Base-by-base conservation (phyloP, 2,113 vertebrate genomes). In the Tachuris rubrigastra region DNA sequence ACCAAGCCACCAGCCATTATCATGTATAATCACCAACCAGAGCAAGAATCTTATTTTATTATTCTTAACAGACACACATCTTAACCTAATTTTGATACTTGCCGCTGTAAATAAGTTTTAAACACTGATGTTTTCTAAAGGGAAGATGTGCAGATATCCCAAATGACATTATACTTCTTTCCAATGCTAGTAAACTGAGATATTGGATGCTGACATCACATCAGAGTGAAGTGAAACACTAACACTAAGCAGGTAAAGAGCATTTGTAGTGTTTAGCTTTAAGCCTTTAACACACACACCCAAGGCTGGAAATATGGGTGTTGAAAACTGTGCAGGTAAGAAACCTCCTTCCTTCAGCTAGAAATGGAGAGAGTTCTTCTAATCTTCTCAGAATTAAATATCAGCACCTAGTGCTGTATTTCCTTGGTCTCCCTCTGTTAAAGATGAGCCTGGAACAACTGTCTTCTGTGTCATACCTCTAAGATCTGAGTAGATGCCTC, bases 131-230 rank as follows among this genome's bases (percentile, higher is more conserved):
- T 73, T 95, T 76, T 55, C 46, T 88, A 85, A 94, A 91, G 50
- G 81, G 80, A 95, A 95, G 89, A 95, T 65, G 86, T 92, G 89
- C 86, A 93, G 91, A 92, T 94, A 92, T 56, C 79, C 50, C 65
- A 95, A 94, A 96, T 88, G 39, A 91, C 60, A 96, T 86, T 80
- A 88, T 37, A 53, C n/a, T 67, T 91, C 60, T 95, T 88, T 67
- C 52, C 77, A 89, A 17, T 30, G 47, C 42, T 84, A 56, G 46
- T 71, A 83, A 90, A 95, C 79, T 31, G 62, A 92, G 68, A 44
- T 94, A 95, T 0, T 5, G 3, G 39, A 88, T 84, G 46, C 79
- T 72, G 25, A 94, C 93, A 94, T 90, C 55, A 55, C 79, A 86
- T 93, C 86, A 87, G 59, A 87, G 41, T 60, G 73, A 90, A 96